Base-by-base conservation (phyloP, 1,140 invertebrate genomes). In the Euglossa dilemma region DNA sequence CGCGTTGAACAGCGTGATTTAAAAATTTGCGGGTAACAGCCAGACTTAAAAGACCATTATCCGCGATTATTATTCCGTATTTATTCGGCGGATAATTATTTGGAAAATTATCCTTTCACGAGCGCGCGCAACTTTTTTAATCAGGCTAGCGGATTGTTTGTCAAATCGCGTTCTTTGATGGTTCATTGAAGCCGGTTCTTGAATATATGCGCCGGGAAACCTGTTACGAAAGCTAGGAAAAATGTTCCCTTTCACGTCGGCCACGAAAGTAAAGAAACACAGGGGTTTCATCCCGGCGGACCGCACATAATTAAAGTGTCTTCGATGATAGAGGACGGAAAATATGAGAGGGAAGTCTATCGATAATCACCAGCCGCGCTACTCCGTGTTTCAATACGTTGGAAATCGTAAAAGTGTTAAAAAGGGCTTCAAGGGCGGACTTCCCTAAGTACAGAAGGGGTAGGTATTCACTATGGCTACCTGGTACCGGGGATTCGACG, bases 381-480 rank as follows among this genome's bases (percentile, higher is more conserved):
- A 56, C 43, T 18, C 63, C 71, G 45, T 81, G 86, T 91, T 90
- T 88, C 81, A 82, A 90, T 90, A 86, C 77, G 64, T 23, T 77
- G 84, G 89, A 91, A 91, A 90, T 91, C 87, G 82, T 67, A 90
- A 87, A 91, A 91, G 87, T 90, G 89, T 90, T 77, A 84, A 84
- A 88, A 91, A 76, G 69, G 85, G 87, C 85, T 90, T 91, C 86
- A 28, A 84, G 79, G 77, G 61, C 80, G 87, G 80, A 85, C 69
- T 63, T 52, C 52, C 72, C 66, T 77, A 63, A 70, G 82, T 84
- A 70, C 64, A 52, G 28, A 36, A 52, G 70, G 84, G 85, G n/a
- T 56, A 57, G 73, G 80, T 75, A 88, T 86, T 84, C 84, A 78
- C 84, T 57, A 86, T 84, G 87, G 87, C 73, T 84, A 81, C 87